Evolutionary conservation across 2,113 vertebrate species (phyloP).

Genomic region (Dromiciops gliroides): DNA sequence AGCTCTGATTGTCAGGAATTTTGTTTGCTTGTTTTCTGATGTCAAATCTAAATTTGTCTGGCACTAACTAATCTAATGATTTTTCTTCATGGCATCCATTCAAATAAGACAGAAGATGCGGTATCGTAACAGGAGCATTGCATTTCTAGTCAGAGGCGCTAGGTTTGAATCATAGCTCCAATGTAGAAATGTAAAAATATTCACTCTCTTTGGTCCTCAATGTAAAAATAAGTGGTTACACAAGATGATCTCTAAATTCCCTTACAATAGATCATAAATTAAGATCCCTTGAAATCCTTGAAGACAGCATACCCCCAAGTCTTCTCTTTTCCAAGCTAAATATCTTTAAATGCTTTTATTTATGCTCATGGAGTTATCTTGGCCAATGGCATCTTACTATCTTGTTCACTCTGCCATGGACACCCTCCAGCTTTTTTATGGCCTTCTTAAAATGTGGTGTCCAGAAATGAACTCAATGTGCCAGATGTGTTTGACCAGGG

Average conservation of each 20-base stretch:
- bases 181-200: neutral
- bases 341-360: neutral
- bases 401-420: neutral
- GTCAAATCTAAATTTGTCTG: neutral
- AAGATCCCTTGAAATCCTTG: neutral
- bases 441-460: neutral
- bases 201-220: neutral
- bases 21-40: neutral
- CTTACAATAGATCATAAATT: neutral
- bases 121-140: neutral
- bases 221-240: neutral
- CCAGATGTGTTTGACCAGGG: neutral
- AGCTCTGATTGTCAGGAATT: neutral
- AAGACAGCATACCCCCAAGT: neutral
- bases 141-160: neutral
- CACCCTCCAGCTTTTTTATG: neutral
- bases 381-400: too few species aligned
- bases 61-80: neutral
- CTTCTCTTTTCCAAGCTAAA: neutral
- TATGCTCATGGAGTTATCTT: neutral
- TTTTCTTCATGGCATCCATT: neutral
- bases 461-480: neutral
- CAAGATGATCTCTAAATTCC: neutral
- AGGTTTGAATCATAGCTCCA: neutral
- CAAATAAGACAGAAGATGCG: neutral